Base-by-base conservation (phyloP, 2,797 vertebrate genomes). In the Trachops cirrhosus region DNA sequence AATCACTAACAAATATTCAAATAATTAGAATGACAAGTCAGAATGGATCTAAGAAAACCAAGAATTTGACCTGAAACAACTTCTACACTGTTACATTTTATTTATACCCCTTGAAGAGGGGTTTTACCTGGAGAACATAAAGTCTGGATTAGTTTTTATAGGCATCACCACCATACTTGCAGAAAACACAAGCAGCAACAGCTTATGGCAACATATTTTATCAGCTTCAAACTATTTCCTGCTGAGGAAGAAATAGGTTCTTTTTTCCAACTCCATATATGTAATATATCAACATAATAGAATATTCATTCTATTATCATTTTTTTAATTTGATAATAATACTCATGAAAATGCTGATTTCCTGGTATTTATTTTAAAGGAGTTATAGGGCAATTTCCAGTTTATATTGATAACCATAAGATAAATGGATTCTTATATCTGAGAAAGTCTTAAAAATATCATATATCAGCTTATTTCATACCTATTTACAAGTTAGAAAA, bases 331-430 rank as follows among this genome's bases (percentile, higher is more conserved):
- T 92, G 44, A 59, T 82, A 94, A 93, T 70, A 5, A 73, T 71
- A 77, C 46, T 95, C 62, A 62, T 59, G 48, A 78, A 79, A 90
- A 85, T 79, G 48, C 24, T 92, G 16, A 70, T 87, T 83, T 91
- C 16, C 29, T 86, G 32, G 5, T 92, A 78, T 88, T 79, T 41
- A 75, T 67, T 82, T 92, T 88, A 83, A 95, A 71, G 19, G 48
- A 96, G 21, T 87, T 91, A 41, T 3, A 70, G 44, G 64, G n/a
- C n/a, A 92, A 68, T 82, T 87, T 85, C 9, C 48, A 48, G 39
- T 86, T 96, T 80, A 64, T 86, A 64, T 62, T 92, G 39, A 77
- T 95, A 91, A 80, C n/a, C 39, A 62, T 93, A 95, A 94, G 83
- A 89, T 67, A 86, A 79, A 52, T 87, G 14, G 29, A 71, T 80